phyloP scores from a whole-genome alignment of 2,888 invertebrate species.

The Agonum fuliginosum region DNA sequence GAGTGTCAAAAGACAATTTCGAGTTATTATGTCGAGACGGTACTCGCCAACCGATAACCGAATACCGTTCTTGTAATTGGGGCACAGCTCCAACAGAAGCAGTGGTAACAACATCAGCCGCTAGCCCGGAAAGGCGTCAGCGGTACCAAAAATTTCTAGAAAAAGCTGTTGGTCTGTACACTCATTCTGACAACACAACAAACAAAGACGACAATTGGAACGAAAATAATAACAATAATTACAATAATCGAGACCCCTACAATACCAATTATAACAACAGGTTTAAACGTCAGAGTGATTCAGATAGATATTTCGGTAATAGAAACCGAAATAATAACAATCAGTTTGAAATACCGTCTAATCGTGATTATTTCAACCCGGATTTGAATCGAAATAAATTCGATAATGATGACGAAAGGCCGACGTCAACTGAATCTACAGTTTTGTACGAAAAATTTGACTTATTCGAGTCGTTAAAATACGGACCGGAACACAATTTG shows the following conservation, averaged over 20 bases:
- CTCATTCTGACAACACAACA: slow-evolving; percentile 65
- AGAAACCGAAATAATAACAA: not conserved
- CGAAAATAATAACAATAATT: slow-evolving; percentile 26
- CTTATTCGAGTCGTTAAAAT: slow-evolving; percentile 83
- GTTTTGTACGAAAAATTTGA: slow-evolving; percentile 78
- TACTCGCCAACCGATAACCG: slow-evolving; percentile 79
- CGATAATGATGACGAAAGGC: slow-evolving; percentile 58
- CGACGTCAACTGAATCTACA: slow-evolving; percentile 60
- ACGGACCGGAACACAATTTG: slow-evolving; percentile 83
- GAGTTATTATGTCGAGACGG: slow-evolving; percentile 90
- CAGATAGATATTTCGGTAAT: slow-evolving; percentile 33
- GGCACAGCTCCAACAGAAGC: slow-evolving; percentile 89
- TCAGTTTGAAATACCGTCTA: slow-evolving; percentile 22
- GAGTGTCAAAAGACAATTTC: slow-evolving; percentile 81
- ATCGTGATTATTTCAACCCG: slow-evolving; percentile 25
- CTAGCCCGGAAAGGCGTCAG: slow-evolving; percentile 75
- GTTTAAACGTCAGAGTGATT: slow-evolving; percentile 42
- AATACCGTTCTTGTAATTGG: slow-evolving; percentile 89
- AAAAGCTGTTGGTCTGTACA: slow-evolving; percentile 78
- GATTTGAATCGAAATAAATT: not conserved
- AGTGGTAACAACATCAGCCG: slow-evolving; percentile 89
- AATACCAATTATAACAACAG: slow-evolving; percentile 30
- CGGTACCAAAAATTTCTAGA: slow-evolving; percentile 81
- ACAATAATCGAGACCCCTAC: slow-evolving; percentile 28
- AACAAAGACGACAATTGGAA: slow-evolving; percentile 52